phyloP scores from a whole-genome alignment of 2,888 invertebrate genomes.

The Thecocarcelia acutangulata region DNA sequence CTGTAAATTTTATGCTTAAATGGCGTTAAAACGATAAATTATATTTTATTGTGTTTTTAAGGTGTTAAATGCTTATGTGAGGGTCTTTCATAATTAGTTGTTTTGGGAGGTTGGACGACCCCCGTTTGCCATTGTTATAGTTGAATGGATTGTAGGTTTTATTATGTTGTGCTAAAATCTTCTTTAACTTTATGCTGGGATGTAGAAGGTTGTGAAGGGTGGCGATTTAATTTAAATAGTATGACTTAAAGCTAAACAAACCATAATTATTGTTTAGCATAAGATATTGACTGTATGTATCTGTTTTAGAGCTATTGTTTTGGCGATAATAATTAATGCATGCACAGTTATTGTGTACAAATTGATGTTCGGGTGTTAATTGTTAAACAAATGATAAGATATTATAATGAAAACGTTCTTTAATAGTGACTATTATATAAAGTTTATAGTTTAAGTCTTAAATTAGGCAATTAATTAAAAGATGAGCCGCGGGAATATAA shows the following conservation, averaged over 20 bases:
- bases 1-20: constrained; percentile 55
- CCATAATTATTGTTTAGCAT: constrained; percentile 52
- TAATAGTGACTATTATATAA: constrained; percentile 29
- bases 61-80: constrained; percentile 67
- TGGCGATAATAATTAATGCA: constrained; percentile 2
- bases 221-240: neutral
- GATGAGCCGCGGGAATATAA: too few species aligned
- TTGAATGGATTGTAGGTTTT: constrained; percentile 48
- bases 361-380: constrained; percentile 60
- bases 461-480: too few species aligned
- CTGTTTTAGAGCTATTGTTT: constrained; percentile 44
- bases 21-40: constrained; percentile 68
- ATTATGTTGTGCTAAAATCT: constrained; percentile 11
- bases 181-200: neutral
- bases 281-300: constrained; percentile 61
- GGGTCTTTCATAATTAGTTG: constrained; percentile 64
- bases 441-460: neutral
- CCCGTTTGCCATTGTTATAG: constrained; percentile 48
- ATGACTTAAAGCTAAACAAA: constrained; percentile 48
- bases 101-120: constrained; percentile 16
- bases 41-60: constrained; percentile 65
- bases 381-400: constrained; percentile 62
- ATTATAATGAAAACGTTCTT: constrained; percentile 32
- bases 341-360: constrained; percentile 5
- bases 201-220: neutral